Base-by-base conservation (phyloP, 2,888 invertebrate genomes). In the Sarcophaga carnaria region DNA sequence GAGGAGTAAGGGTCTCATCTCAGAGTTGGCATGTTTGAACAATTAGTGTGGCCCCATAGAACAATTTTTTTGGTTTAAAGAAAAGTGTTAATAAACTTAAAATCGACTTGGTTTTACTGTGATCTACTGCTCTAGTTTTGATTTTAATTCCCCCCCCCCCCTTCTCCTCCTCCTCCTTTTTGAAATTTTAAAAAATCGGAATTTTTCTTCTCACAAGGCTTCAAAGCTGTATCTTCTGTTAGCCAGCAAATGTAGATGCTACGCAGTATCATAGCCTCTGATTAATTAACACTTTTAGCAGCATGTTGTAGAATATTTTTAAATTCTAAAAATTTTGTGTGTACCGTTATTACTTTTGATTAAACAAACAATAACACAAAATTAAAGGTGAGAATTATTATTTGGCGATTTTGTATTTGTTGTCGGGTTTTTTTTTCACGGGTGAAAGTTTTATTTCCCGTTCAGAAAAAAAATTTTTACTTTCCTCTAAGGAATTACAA, bases 121-220 rank as follows among this genome's bases (percentile, higher is more conserved):
- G 86, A 60, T 83, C 82, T 54, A 88, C 80, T 89, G 88, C 71
- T 88, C 89, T 59, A 89, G 66, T 87, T 87, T 20, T 49, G 27
- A 8, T 17, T 3, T 60, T 62, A 67, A 82, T 47, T 37, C 10
- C 37, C 0, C 37, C 37, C 3, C 37, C 37, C 37, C 10, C 37
- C 0, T 10, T 8, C 3, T 10, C 37, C 37, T 6, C 1, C 37
- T 10, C 2, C 37, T 37, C 8, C 8, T 37, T 37, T 37, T 37
- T 1, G 2, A 37, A 37, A 10, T 37, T 0, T 2, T 37, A 37
- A 37, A 1, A 37, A 37, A 10, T 37, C 0, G 10, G 37, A 37
- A 10, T 37, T 37, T 37, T 37, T 37, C 37, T 37, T 37, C 37
- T 37, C 37, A 37, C 37, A 37, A 37, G 37, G 37, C 37, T 37